Evolutionary conservation across 2,888 invertebrate genomes (phyloP).

Genomic region (Branchellion lobata): DNA sequence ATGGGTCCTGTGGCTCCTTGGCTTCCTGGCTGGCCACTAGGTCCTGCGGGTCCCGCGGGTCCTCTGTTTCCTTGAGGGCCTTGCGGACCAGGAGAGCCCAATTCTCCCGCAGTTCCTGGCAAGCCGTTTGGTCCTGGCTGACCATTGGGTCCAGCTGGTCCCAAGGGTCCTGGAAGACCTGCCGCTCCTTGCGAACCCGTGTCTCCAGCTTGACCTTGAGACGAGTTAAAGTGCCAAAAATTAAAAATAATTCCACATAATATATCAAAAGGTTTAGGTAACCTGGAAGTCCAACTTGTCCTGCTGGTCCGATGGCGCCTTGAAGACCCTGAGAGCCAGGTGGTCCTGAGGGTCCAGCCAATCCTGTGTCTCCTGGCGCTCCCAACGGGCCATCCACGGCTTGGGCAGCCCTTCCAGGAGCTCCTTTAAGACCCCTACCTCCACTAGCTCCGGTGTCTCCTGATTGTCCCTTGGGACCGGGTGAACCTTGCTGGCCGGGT

Average conservation of each 20-base stretch:
- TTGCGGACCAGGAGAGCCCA: conserved; percentile 25
- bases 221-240: too few species aligned
- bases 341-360: conserved; percentile 49
- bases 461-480: conserved; percentile 45
- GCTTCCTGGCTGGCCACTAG: conserved; percentile 36
- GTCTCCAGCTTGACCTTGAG: conserved; percentile 42
- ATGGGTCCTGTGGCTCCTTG: conserved; percentile 37
- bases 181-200: conserved; percentile 26
- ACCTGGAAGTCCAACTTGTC: conserved; percentile 22
- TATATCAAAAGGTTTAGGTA: too few species aligned
- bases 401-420: conserved; percentile 34
- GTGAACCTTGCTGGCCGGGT: conserved; percentile 45
- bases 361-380: conserved; percentile 49
- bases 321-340: not conserved
- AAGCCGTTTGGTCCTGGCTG: conserved; percentile 31
- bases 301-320: conserved; percentile 21
- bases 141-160: conserved; percentile 28
- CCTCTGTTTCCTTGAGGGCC: conserved; percentile 37
- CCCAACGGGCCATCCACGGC: conserved; percentile 48
- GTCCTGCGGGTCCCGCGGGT: conserved; percentile 29
- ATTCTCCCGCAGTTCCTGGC: not conserved
- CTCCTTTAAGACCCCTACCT: conserved; percentile 44
- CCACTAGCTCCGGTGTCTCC: conserved; percentile 49
- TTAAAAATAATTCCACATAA: too few species aligned
- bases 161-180: conserved; percentile 34